Evolutionary conservation across 1,140 invertebrate species (phyloP).

Genomic region (Brachionus asplanchnoidis): DNA sequence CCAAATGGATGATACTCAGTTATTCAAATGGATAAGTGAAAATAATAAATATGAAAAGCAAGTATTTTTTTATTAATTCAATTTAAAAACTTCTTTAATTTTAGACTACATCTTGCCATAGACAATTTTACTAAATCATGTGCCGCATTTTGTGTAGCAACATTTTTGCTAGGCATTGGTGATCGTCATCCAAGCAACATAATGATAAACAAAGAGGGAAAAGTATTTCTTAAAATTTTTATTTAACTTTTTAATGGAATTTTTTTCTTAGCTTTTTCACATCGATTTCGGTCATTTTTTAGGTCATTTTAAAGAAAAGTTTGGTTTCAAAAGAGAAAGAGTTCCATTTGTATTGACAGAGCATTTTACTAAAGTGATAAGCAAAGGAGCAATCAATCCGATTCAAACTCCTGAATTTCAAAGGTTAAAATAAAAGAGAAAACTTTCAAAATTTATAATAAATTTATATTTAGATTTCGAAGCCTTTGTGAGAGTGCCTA

Average conservation of each 20-base stretch:
- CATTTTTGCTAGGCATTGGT: constrained; percentile 92
- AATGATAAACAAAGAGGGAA: constrained; percentile 84
- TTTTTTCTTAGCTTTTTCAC: constrained; percentile 73
- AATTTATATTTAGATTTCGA: constrained; percentile 63
- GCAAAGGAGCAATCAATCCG: background rate
- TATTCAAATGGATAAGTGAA: constrained; percentile 83
- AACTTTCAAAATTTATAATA: background rate
- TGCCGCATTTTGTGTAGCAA: constrained; percentile 97
- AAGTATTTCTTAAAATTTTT: constrained; percentile 50
- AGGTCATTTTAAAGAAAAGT: constrained; percentile 98
- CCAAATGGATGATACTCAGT: constrained; percentile 74
- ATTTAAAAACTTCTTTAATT: background rate
- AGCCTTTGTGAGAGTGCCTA: constrained; percentile 81
- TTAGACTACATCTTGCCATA: constrained; percentile 75
- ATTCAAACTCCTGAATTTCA: background rate
- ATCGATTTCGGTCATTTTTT: constrained; percentile 99
- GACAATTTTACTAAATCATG: constrained; percentile 93
- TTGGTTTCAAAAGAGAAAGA: constrained; percentile 91
- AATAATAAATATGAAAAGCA: constrained; percentile 66
- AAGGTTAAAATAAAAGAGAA: background rate
- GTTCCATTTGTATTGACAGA: too few relatives aligned
- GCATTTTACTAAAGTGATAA: constrained; percentile 89
- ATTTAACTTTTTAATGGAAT: background rate
- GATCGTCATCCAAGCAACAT: constrained; percentile 98
- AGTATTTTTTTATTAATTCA: background rate